Percentiles rank a stretch among this genome's conserved stretches.
These are phyloP conservation scores for Physeter macrocephalus DNA, from an alignment of 2,113 vertebrate genomes.

Conservation along the genomic window DNA sequence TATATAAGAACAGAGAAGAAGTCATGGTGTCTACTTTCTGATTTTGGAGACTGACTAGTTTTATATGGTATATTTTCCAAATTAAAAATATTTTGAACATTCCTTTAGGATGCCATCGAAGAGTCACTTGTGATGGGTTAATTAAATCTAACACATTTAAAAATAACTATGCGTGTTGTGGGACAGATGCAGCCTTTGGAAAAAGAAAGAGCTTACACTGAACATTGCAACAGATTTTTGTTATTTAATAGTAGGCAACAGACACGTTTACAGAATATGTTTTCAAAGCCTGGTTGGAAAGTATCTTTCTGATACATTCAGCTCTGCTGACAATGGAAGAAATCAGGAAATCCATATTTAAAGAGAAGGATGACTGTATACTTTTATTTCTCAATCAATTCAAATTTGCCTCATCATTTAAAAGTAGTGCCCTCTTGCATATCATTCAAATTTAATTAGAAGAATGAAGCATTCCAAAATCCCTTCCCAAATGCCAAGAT, in stretches of 20 bases:
- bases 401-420: background rate
- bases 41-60: background rate
- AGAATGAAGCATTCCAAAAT: background rate
- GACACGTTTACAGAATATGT: background rate
- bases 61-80: background rate
- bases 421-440: background rate
- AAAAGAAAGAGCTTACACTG: background rate
- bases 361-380: background rate
- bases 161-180: background rate
- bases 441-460: background rate
- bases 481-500: background rate
- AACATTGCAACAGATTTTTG: background rate
- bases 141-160: slow-evolving; percentile 20
- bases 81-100: slow-evolving; percentile 36
- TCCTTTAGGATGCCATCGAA: slow-evolving; percentile 23
- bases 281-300: background rate
- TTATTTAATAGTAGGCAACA: background rate
- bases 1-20: background rate
- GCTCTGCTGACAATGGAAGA: background rate
- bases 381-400: background rate
- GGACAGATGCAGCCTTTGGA: background rate
- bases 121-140: slow-evolving; percentile 8
- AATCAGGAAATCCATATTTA: background rate
- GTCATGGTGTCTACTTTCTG: background rate
- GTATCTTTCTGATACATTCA: background rate